A percentile compares a stretch with the other conserved stretches of the same genome.
Conservation (phyloP, 1,140 invertebrate genomes). For the Leptinotarsa lineolata region DNA sequence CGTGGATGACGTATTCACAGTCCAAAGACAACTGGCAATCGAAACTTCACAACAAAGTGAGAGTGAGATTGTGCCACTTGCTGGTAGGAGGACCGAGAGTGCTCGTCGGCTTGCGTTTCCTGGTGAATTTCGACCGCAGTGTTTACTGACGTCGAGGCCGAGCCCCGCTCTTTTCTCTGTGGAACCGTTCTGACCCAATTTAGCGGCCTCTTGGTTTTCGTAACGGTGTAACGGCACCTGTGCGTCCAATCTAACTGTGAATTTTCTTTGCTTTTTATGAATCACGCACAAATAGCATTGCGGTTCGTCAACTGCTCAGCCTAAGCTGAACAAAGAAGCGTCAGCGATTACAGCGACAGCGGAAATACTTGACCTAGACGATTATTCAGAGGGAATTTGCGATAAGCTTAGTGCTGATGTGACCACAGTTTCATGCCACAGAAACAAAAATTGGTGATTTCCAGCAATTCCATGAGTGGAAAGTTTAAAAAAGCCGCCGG, state of each 20-base stretch:
- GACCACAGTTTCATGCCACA: too few relatives aligned
- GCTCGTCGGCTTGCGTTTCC: background rate
- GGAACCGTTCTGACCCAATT: conserved; percentile 20
- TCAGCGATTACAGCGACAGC: background rate
- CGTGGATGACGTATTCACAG: too few relatives aligned
- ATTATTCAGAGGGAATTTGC: background rate
- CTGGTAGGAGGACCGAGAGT: too few relatives aligned
- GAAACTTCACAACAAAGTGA: background rate
- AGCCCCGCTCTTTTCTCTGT: background rate
- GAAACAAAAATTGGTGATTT: too few relatives aligned
- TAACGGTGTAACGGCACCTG: conserved; percentile 18
- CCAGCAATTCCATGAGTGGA: too few relatives aligned
- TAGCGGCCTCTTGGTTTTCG: conserved; percentile 1
- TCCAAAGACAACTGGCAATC: background rate
- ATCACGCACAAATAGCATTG: conserved; percentile 4
- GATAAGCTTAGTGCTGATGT: too few relatives aligned
- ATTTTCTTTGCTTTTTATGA: conserved; percentile 23
- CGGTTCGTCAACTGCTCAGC: background rate
- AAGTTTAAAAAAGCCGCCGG: too few relatives aligned
- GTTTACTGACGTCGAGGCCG: background rate
- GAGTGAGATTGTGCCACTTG: background rate
- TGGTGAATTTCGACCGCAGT: background rate
- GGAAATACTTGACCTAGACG: background rate
- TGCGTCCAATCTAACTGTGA: conserved; percentile 13
- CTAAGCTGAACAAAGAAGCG: background rate